A percentile compares a stretch with the other conserved stretches of the same genome.
phyloP scores from a whole-genome alignment of 1,140 invertebrate genomes.

The Drosophila arizonae region DNA sequence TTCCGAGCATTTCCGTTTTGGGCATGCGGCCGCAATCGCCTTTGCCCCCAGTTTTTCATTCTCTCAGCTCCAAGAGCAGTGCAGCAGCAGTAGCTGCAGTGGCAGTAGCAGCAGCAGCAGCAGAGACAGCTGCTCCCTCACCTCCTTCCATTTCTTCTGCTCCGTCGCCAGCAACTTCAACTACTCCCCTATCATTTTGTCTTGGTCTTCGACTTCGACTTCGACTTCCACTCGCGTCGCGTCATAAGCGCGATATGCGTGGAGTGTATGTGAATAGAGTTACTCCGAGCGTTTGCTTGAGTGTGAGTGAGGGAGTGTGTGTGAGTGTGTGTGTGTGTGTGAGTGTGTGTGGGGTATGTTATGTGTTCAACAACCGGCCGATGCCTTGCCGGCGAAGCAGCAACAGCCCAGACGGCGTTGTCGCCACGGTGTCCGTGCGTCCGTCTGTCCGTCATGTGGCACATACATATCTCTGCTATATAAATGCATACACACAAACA shows the following conservation, averaged over 20 bases:
- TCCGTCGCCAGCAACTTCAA: background rate
- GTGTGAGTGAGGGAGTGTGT: background rate
- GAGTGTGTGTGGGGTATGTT: constrained; percentile 20
- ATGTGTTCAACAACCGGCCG: constrained; percentile 39
- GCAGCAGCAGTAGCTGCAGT: background rate
- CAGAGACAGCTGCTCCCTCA: background rate
- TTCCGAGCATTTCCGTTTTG: constrained; percentile 53
- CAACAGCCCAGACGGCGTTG: constrained; percentile 22
- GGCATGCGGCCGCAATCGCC: constrained; percentile 47
- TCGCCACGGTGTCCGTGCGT: constrained; percentile 20
- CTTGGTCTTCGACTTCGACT: constrained; percentile 38
- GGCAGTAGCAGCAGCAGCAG: background rate
- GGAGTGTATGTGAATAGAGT: constrained; percentile 46
- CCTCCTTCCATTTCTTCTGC: background rate
- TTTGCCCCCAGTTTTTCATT: constrained; percentile 16
- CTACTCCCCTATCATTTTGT: constrained; percentile 30
- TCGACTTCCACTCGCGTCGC: constrained; percentile 30
- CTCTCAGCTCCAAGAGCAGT: background rate
- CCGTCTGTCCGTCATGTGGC: constrained; percentile 29
- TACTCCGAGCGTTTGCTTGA: constrained; percentile 19
- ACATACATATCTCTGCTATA: constrained; percentile 37
- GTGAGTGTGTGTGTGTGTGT: constrained; percentile 5
- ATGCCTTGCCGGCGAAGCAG: constrained; percentile 41
- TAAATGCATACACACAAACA: constrained; percentile 9
- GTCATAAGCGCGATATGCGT: constrained; percentile 39